Conservation (phyloP, 2,113 vertebrate genomes). For the Mola mola region DNA sequence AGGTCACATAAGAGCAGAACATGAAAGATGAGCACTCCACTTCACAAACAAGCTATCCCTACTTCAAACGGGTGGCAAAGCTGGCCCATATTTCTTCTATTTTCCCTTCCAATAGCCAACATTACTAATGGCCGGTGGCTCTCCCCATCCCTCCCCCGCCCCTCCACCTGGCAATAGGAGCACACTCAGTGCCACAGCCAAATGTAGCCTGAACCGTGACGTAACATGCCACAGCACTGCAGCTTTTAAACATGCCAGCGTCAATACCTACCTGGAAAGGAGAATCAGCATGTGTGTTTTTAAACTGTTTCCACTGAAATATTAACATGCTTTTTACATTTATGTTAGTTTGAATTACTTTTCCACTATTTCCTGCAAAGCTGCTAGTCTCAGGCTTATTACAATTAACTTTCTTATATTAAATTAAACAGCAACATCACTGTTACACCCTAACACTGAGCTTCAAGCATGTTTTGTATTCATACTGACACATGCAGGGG, state of each 20-base stretch:
- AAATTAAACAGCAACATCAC: no score
- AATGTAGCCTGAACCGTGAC: constrained; percentile 65
- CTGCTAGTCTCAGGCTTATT: no score
- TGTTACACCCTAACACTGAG: no score
- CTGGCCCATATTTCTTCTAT: constrained; percentile 67
- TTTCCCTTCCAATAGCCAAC: constrained; percentile 68
- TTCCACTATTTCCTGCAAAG: no score
- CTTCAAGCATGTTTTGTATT: no score
- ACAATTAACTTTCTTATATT: no score
- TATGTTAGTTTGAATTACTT: no score
- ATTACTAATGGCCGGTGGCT: constrained; percentile 68
- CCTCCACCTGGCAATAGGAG: constrained; percentile 68
- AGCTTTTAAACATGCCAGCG: constrained; percentile 19
- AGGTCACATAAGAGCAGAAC: constrained; percentile 73
- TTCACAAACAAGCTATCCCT: constrained; percentile 78
- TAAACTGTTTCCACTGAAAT: not conserved
- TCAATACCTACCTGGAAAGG: constrained; percentile 5
- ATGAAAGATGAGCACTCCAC: constrained; percentile 70
- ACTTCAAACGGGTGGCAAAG: constrained; percentile 71
- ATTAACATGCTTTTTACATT: not conserved
- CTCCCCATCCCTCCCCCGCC: constrained; percentile 45
- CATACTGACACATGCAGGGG: no score
- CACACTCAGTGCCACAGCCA: constrained; percentile 51
- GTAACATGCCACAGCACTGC: constrained; percentile 14
- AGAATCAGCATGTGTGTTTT: not conserved